Percentiles rank a stretch among this genome's conserved stretches.
phyloP scores from a whole-genome alignment of 2,888 invertebrate species.

The Biston stratarius region DNA sequence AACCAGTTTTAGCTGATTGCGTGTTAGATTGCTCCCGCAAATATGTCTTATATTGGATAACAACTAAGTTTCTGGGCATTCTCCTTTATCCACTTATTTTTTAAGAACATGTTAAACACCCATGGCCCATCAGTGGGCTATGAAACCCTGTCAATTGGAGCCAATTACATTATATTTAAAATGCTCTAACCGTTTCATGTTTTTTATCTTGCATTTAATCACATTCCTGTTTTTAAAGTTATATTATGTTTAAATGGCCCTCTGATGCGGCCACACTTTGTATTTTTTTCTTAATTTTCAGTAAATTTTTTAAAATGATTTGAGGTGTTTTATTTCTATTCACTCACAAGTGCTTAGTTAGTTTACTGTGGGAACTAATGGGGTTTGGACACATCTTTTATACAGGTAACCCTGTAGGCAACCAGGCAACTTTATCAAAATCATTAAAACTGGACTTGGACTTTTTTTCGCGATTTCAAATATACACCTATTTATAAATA shows the following conservation, averaged over 20 bases:
- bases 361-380: too few species aligned
- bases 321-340: not conserved
- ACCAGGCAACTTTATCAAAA: too few species aligned
- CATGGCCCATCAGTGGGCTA: too few species aligned
- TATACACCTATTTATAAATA: too few species aligned
- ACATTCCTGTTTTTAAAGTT: conserved; percentile 55
- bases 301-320: conserved; percentile 29
- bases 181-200: conserved; percentile 11
- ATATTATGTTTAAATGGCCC: conserved; percentile 25
- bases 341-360: not conserved
- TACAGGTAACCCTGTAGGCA: too few species aligned
- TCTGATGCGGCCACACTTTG: conserved; percentile 39
- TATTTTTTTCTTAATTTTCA: conserved; percentile 46
- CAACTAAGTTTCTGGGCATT: not conserved
- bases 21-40: too few species aligned
- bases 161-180: not conserved
- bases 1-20: too few species aligned
- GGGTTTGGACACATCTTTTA: too few species aligned
- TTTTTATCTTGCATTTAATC: conserved; percentile 51
- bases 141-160: too few species aligned
- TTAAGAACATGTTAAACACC: not conserved
- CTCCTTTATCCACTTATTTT: not conserved
- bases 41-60: not conserved
- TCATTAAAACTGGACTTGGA: too few species aligned
- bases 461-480: too few species aligned